Base-by-base conservation (phyloP, 1,140 invertebrate genomes). In the Magallana ariakensis region DNA sequence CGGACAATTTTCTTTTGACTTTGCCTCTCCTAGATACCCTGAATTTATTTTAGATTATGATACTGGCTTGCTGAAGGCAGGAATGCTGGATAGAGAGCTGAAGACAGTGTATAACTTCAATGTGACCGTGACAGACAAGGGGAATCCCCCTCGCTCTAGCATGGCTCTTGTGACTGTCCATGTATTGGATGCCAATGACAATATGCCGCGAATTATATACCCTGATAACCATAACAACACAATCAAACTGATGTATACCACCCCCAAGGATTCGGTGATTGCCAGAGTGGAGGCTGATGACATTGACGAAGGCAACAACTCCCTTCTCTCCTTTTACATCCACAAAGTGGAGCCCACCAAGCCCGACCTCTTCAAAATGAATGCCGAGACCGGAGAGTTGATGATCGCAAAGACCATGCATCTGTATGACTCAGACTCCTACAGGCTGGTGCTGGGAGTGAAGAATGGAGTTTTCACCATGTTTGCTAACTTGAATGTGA, bases 81-180 rank as follows among this genome's bases (percentile, higher is more conserved):
- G 95, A 16, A 95, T 96, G 91, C 95, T 99, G 80, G 98, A 99
- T 94, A 95, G 98, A 88, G 98, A 99, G 96, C 96, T 95, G 88
- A 96, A 80, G 94, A 96, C 2, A 96, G 93, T 96, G 58, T 99
- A 98, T 94, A 96, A 97, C 92, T 96, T 99, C 87, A 95, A 96
- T 86, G 96, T 99, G 0, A 95, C 98, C n/a, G 98, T 98, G 0
- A 97, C 96, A 94, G 98, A 99, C 95, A 97, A 98, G 95, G 98
- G 98, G 16, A 96, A 96, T 89, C 98, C 98, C 15, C 96, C 97
- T 0, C 97, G 98, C 92, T 97, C 97, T 9, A 97, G 98, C 8
- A 97, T 97, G 0, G 97, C 97, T 2, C 97, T 97, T 0, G 97
- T 99, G 46, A 95, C 96, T 87, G 94, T 99, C 2, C 96, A 95